Evolutionary conservation across 1,140 invertebrate genomes (phyloP), one percentile per base, ranked within the genome.

Genomic region (Tribolium madens): DNA sequence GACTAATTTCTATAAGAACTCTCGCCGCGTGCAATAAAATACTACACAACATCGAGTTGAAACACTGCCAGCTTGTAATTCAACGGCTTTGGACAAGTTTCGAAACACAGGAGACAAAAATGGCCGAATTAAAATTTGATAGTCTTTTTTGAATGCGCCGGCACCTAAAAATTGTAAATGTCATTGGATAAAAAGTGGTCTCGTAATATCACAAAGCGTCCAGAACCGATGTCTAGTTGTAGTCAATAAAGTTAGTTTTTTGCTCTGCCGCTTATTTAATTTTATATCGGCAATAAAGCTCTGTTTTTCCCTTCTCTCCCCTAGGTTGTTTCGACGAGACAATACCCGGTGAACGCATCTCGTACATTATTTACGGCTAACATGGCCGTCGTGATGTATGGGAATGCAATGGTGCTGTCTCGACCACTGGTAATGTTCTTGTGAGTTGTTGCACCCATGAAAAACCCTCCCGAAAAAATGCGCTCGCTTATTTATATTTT

Each of bases 361-460:
- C n/a, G 3, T 52, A 12, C 53, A 70, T 75, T 78, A 78, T 78
- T 78, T 78, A 78, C 73, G 52, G 68, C 68, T 13, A 75, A 60
- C 77, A 78, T 75, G 77, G 72, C 73, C 15, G 77, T 78, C 77
- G 77, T 78, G 77, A 78, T 78, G 60, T 78, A 78, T 78, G 77
- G 64, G 73, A 78, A 78, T 78, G 77, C 77, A 75, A 75, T 78
- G 73, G 68, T 71, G 31, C 50, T 75, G 60, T 75, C 72, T 21
- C 46, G 72, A 78, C 76, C 73, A 75, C 73, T 75, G 21, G 60
- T 78, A 73, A 57, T 68, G 73, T 78, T 73, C 48, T 57, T 73
- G 52, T 77, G 69, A 73, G 50, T 77, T 77, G 76, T 73, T 14
- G 46, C 46, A 14, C 46, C 13, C 10, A 47, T 26, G 13, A 60